Evolutionary conservation across 2,797 vertebrate genomes (phyloP), one percentile per base, ranked within the genome.

Genomic region (Meda fulgida): DNA sequence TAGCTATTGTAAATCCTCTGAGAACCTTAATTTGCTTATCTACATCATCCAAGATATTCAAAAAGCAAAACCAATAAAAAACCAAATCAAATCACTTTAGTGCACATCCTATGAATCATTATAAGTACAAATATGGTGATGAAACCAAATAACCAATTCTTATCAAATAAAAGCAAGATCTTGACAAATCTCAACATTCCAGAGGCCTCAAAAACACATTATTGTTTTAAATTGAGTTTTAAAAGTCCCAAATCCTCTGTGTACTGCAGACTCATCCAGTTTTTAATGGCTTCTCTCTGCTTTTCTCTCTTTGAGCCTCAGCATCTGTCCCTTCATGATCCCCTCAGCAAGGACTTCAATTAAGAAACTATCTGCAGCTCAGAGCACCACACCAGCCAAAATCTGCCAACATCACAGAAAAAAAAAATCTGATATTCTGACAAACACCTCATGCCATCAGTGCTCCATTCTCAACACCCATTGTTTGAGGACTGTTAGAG

Each of bases 321-420:
- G 76, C 75, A 88, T 88, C 85, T 85, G 77, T 81, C 83, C n/a
- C 80, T 82, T 72, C 87, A 80, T 65, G 83, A 83, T 83, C 63
- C 55, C 26, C 80, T 78, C 85, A 85, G 80, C 83, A 85, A 83
- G 78, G 60, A 76, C 48, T 82, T 83, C 83, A 87, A 88, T 89
- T 85, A 89, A 87, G 83, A 83, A 88, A 78, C 71, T 78, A 87
- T 86, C 67, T 70, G 79, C 76, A 80, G 70, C 31, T 58, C 43
- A 82, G 60, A 46, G 75, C 70, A 58, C 34, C 55, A 86, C 75
- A 72, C 73, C 84, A 86, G 79, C 53, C 75, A 83, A 84, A 85
- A 87, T 85, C 85, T 88, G 87, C 71, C 86, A 78, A 78, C 77
- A 87, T 86, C 79, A 84, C 83, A 88, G 80, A 75, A 60, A 40